Percentiles rank a stretch among this genome's conserved stretches.
These are phyloP conservation scores for Drosophila nigritarsus DNA, from an alignment of 2,888 invertebrate species.

Conservation along the genomic window DNA sequence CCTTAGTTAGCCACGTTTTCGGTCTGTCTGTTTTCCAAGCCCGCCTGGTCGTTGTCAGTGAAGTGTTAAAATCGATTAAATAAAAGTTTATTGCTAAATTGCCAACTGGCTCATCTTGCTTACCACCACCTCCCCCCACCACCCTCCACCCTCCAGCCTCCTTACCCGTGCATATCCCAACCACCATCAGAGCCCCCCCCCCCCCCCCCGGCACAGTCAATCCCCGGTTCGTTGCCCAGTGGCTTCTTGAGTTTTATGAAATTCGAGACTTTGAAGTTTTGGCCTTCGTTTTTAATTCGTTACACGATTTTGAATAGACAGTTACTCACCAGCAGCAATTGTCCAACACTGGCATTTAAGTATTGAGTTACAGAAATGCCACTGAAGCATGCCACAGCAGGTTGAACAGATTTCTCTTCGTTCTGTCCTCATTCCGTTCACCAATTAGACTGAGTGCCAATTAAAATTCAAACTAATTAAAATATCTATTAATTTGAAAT, in stretches of 20 bases:
- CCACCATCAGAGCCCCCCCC: neutral
- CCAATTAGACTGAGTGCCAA: neutral
- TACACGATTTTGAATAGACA: constrained; percentile 23
- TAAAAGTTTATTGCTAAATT: constrained; percentile 79
- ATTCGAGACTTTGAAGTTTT: constrained; percentile 55
- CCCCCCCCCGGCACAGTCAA: neutral
- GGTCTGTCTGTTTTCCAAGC: neutral
- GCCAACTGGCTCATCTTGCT: constrained; percentile 67
- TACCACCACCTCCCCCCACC: neutral
- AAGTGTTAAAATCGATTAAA: constrained; percentile 81
- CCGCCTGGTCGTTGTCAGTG: constrained; percentile 52
- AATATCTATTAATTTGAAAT: neutral
- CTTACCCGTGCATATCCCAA: neutral
- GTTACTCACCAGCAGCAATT: constrained; percentile 2
- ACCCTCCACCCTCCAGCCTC: neutral
- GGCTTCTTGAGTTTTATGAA: constrained; percentile 43
- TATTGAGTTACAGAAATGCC: neutral
- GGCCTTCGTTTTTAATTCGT: constrained; percentile 31
- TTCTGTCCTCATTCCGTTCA: neutral
- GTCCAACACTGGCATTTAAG: constrained; percentile 13
- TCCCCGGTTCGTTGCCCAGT: constrained; percentile 3
- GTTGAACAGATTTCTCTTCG: neutral
- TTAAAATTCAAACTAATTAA: neutral
- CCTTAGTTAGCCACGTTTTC: constrained; percentile 30
- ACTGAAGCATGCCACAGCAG: neutral